phyloP scores from a whole-genome alignment of 2,888 invertebrate genomes.

The Nasonovia ribisnigri region DNA sequence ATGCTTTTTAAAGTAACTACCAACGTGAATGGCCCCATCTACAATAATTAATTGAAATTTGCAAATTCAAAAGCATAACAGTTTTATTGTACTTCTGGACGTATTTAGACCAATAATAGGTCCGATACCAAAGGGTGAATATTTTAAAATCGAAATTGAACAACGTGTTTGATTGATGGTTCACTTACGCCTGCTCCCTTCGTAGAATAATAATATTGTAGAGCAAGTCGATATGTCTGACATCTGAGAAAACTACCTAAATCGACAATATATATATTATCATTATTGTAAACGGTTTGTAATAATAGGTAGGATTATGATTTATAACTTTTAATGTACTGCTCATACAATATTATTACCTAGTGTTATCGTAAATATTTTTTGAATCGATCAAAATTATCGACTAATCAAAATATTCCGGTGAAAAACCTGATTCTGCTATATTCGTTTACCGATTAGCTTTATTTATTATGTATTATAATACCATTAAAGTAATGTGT shows the following conservation, averaged over 20 bases:
- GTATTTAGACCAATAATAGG: constrained; percentile 23
- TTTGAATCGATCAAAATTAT: not conserved
- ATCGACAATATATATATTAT: not conserved
- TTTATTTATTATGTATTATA: not conserved
- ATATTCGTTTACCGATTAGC: not conserved
- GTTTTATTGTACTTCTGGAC: constrained; percentile 44
- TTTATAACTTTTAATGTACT: not conserved
- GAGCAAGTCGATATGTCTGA: not conserved
- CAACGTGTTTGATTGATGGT: constrained; percentile 27
- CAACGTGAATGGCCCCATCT: not conserved
- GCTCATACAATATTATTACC: not conserved
- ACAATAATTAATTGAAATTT: constrained; percentile 28
- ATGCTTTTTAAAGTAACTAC: constrained; percentile 40
- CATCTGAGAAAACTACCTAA: not conserved
- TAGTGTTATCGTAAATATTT: not conserved
- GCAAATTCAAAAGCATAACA: constrained; percentile 34
- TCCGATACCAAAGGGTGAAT: not conserved
- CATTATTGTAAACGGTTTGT: not conserved
- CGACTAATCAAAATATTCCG: not conserved
- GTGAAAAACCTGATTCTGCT: not conserved
- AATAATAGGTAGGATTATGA: not conserved
- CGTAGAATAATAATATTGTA: not conserved
- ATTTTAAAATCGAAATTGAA: not conserved
- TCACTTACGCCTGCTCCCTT: constrained; percentile 27
- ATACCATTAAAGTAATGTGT: not conserved